These are phyloP conservation scores for Tor tambroides DNA, from an alignment of 2,113 vertebrate genomes.

Conservation along the genomic window DNA sequence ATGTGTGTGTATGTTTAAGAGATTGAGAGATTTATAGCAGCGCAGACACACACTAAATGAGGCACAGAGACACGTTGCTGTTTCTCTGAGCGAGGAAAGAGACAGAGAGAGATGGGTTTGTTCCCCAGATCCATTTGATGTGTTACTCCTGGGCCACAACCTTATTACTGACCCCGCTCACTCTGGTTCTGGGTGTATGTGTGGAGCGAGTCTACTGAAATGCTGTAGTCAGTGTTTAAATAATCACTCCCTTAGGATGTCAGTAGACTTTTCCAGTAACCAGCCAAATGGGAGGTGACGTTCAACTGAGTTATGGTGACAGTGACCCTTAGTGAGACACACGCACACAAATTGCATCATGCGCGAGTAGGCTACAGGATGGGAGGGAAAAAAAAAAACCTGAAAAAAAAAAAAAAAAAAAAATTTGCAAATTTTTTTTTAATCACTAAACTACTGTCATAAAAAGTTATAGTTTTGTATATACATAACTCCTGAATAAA, in stretches of 20 bases:
- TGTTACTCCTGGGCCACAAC: conserved; percentile 11
- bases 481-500: too few relatives aligned
- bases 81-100: conserved; percentile 28
- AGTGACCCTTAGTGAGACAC: conserved; percentile 13
- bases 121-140: conserved; percentile 47
- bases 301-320: conserved; percentile 33
- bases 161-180: background rate
- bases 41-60: background rate
- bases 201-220: conserved; percentile 18
- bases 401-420: too few relatives aligned
- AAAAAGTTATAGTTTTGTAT: too few relatives aligned
- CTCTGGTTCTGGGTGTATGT: conserved; percentile 23
- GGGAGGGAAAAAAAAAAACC: too few relatives aligned
- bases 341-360: background rate
- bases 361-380: too few relatives aligned
- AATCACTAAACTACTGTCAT: too few relatives aligned
- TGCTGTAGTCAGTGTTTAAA: conserved; percentile 32
- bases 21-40: conserved; percentile 9
- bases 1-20: conserved; percentile 13
- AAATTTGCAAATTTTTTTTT: too few relatives aligned
- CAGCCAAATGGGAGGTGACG: conserved; percentile 40
- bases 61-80: conserved; percentile 14
- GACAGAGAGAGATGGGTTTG: conserved; percentile 31
- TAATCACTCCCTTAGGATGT: conserved; percentile 30
- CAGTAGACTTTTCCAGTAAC: conserved; percentile 41